A percentile compares a stretch with the other conserved stretches of the same genome.
Evolutionary conservation across 2,797 vertebrate genomes (phyloP).

Genomic region (Lacerta bilineata): DNA sequence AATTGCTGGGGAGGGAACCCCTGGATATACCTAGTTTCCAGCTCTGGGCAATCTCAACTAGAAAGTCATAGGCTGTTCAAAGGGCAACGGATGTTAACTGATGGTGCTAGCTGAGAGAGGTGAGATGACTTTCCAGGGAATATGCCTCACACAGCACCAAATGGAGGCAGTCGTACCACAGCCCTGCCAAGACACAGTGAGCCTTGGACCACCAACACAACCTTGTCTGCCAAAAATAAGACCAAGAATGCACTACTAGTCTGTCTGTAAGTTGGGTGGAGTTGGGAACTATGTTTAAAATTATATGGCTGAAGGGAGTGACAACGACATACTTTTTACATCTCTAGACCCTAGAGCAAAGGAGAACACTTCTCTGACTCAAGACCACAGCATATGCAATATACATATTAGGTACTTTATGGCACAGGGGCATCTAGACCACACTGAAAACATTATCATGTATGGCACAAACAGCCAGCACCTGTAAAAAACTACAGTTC

Average conservation of each 20-base stretch:
- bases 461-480: too few species aligned
- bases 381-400: not conserved
- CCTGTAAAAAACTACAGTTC: too few species aligned
- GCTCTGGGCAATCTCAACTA: not conserved
- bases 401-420: not conserved
- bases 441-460: not conserved
- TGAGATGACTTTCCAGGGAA: not conserved
- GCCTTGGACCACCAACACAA: not conserved
- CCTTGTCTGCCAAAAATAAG: not conserved
- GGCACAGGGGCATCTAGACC: too few species aligned
- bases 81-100: not conserved
- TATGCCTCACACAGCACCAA: not conserved
- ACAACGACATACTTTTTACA: not conserved
- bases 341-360: not conserved
- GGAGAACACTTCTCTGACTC: not conserved
- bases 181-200: slow-evolving; percentile 9
- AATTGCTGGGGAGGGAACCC: slow-evolving; percentile 9
- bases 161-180: slow-evolving; percentile 22
- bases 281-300: not conserved
- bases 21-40: not conserved
- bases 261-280: not conserved
- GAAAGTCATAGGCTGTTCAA: slow-evolving; percentile 16
- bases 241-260: not conserved
- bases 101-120: not conserved
- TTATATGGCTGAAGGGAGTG: not conserved